Percentiles rank a stretch among this genome's conserved stretches.
phyloP scores from a whole-genome alignment of 2,888 invertebrate genomes.

The Branchinecta sandiegonensis region DNA sequence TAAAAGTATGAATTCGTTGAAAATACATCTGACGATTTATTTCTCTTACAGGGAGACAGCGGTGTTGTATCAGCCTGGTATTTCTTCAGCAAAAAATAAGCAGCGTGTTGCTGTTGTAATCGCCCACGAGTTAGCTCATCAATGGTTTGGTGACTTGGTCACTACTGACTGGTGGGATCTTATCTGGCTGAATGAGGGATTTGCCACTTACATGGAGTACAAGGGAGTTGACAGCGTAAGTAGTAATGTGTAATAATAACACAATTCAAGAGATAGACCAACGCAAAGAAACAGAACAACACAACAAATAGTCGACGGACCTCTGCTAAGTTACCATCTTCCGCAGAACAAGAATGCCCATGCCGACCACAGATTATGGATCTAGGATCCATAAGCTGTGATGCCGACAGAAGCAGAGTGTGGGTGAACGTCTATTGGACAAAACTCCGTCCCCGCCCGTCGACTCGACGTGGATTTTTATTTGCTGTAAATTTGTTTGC shows the following conservation, averaged over 20 bases:
- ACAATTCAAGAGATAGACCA: no score
- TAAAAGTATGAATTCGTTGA: background rate
- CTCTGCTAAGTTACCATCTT: no score
- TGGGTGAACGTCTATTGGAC: no score
- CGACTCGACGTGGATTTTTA: no score
- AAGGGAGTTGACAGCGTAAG: conserved; percentile 34
- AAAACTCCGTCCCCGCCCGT: no score
- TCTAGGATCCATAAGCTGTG: no score
- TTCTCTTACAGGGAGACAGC: conserved; percentile 43
- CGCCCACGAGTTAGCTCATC: conserved; percentile 62
- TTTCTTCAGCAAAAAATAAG: conserved; percentile 30
- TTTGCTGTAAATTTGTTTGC: no score
- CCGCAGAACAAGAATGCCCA: no score
- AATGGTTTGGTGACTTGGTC: conserved; percentile 72
- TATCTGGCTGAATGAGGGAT: conserved; percentile 56
- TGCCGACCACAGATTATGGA: no score
- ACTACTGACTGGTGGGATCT: conserved; percentile 67
- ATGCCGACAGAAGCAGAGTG: no score
- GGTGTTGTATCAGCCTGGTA: conserved; percentile 45
- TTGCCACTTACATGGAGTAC: conserved; percentile 56
- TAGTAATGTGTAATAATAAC: background rate
- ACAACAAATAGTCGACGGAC: no score
- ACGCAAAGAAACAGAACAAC: no score
- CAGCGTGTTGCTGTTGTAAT: conserved; percentile 35
- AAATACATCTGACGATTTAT: background rate